A percentile compares a stretch with the other conserved stretches of the same genome.
These are phyloP conservation scores for Mustela lutreola DNA, from an alignment of 2,113 vertebrate species.

Conservation along the genomic window DNA sequence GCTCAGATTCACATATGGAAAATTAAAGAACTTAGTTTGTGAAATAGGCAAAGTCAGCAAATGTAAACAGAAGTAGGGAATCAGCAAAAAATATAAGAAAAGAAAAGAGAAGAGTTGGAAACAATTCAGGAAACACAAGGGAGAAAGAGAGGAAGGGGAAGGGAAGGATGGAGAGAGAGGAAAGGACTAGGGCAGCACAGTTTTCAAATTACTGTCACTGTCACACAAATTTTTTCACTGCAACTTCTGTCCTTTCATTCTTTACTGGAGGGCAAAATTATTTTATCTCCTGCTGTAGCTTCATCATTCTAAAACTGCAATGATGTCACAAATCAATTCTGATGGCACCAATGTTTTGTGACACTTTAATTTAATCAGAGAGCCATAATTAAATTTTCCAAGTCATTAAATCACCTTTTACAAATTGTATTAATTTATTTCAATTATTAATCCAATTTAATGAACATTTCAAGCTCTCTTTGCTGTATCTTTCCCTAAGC, in stretches of 20 bases:
- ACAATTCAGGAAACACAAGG: background rate
- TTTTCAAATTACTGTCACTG: background rate
- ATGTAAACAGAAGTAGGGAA: background rate
- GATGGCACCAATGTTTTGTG: constrained; percentile 55
- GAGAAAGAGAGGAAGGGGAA: background rate
- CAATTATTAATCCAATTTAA: constrained; percentile 68
- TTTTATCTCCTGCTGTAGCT: constrained; percentile 23
- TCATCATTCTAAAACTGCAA: constrained; percentile 66
- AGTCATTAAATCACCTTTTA: constrained; percentile 73
- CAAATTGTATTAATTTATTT: constrained; percentile 68
- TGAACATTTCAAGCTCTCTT: constrained; percentile 51
- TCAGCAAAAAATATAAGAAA: background rate
- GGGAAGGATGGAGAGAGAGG: background rate
- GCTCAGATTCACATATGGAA: background rate
- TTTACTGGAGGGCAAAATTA: constrained; percentile 25
- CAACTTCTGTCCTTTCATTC: background rate
- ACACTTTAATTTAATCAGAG: constrained; percentile 67
- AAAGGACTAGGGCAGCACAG: background rate
- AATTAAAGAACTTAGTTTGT: background rate
- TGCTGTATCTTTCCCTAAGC: constrained; percentile 26
- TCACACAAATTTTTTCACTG: background rate
- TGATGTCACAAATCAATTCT: constrained; percentile 66
- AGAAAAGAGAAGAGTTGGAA: background rate
- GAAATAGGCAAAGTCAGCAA: background rate
- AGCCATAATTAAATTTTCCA: constrained; percentile 65